A percentile compares a stretch with the other conserved stretches of the same genome.
Conservation (phyloP, 2,113 vertebrate species). For the Archocentrus centrarchus region DNA sequence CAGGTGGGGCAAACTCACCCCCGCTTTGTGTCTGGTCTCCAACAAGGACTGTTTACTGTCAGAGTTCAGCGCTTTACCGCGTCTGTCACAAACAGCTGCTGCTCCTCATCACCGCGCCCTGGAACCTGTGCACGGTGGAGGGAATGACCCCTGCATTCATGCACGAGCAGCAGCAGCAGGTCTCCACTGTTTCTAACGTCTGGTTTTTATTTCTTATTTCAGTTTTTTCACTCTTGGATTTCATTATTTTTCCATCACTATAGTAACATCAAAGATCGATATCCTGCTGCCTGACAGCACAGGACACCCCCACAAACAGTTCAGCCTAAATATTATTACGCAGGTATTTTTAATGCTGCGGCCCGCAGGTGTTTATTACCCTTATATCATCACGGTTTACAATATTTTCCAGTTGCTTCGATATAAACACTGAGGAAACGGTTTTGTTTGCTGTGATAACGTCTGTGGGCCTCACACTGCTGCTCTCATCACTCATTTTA, state of each 20-base stretch:
- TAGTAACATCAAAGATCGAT: background rate
- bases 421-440: background rate
- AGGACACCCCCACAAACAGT: background rate
- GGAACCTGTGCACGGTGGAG: rapidly evolving
- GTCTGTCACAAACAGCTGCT: background rate
- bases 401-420: background rate
- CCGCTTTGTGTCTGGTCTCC: background rate
- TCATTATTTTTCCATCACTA: background rate
- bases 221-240: background rate
- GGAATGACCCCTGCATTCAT: too few species aligned
- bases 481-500: background rate
- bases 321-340: too few species aligned
- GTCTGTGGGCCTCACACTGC: background rate
- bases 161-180: too few species aligned
- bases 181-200: too few species aligned
- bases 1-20: slow-evolving; percentile 1
- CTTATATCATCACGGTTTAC: background rate
- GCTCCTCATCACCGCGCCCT: too few species aligned
- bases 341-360: background rate
- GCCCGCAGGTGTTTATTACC: background rate
- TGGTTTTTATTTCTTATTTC: too few species aligned
- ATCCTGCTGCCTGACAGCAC: too few species aligned
- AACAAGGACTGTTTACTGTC: background rate
- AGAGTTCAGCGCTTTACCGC: rapidly evolving
- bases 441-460: background rate